phyloP scores from a whole-genome alignment of 2,888 invertebrate genomes.

The Pyrrhia umbra region DNA sequence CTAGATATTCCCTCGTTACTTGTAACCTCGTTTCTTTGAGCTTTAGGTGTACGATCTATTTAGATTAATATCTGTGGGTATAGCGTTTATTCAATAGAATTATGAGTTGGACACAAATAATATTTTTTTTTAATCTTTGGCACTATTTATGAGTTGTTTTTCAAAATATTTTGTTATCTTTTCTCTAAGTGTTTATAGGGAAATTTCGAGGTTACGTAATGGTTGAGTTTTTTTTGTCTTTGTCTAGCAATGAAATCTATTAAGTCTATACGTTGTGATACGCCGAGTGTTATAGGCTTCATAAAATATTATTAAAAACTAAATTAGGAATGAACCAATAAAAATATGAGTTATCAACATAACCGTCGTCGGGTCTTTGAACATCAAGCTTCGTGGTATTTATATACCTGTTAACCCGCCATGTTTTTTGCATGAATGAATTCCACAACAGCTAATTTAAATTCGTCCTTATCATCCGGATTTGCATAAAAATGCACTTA shows the following conservation, averaged over 20 bases:
- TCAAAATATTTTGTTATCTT: no score
- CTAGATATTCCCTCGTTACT: conserved; percentile 36
- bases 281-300: not conserved
- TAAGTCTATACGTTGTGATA: no score
- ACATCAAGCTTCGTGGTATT: conserved; percentile 22
- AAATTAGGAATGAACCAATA: conserved; percentile 8
- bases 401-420: conserved; percentile 11
- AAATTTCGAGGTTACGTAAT: no score
- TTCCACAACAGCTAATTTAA: conserved; percentile 49
- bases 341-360: conserved; percentile 14
- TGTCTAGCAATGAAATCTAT: no score
- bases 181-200: no score
- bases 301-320: conserved; percentile 1
- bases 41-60: no score
- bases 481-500: conserved; percentile 65
- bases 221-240: no score
- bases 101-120: no score
- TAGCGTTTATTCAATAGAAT: no score
- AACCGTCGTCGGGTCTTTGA: conserved; percentile 22
- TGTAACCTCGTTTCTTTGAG: conserved; percentile 43
- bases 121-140: no score
- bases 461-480: conserved; percentile 52
- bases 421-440: conserved; percentile 57
- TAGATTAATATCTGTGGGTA: no score
- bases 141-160: no score